Percentiles rank a stretch among this genome's conserved stretches.
Conservation (phyloP, 2,888 invertebrate species). For the Helicoverpa assulta region DNA sequence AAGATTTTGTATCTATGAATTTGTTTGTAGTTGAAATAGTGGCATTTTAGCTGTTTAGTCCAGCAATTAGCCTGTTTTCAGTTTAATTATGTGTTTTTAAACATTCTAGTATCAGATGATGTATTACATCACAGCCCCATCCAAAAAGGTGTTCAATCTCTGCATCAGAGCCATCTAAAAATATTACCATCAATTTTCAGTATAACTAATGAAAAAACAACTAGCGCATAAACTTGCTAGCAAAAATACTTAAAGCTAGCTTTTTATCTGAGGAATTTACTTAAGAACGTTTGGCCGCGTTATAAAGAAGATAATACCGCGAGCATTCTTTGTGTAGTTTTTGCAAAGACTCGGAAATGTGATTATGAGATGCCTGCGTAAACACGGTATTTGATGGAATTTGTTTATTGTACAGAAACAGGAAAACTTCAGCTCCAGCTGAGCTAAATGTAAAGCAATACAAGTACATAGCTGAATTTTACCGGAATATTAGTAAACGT, state of each 20-base stretch:
- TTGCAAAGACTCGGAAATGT: slow-evolving; percentile 32
- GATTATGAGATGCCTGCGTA: slow-evolving; percentile 17
- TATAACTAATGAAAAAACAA: too few species aligned
- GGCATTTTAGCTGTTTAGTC: not conserved
- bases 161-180: not conserved
- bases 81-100: not conserved
- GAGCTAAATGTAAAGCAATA: not conserved
- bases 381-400: slow-evolving; percentile 33
- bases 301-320: slow-evolving; percentile 20
- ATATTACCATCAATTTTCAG: not conserved
- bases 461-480: not conserved
- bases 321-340: slow-evolving; percentile 40
- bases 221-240: not conserved
- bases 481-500: not conserved
- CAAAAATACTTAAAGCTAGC: not conserved
- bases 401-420: slow-evolving; percentile 23
- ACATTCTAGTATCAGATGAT: too few species aligned
- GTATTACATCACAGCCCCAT: too few species aligned
- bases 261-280: slow-evolving; percentile 18
- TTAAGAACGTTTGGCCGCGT: slow-evolving; percentile 13
- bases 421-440: not conserved
- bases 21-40: not conserved
- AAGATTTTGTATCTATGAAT: not conserved
- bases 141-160: not conserved
- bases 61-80: not conserved